These are phyloP conservation scores for Pyxicephalus adspersus DNA, from an alignment of 2,113 vertebrate genomes.

Conservation along the genomic window DNA sequence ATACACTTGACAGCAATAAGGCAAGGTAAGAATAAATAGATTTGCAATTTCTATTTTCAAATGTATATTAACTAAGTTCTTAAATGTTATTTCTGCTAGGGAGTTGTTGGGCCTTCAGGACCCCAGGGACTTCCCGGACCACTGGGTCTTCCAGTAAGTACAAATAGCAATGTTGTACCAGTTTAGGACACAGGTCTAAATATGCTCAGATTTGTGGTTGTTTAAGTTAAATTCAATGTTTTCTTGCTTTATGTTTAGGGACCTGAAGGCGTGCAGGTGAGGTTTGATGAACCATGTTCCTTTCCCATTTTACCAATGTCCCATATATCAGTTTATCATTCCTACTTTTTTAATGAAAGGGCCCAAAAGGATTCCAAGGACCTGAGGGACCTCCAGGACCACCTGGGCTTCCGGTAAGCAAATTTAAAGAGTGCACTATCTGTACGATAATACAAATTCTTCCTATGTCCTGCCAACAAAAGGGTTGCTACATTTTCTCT, in stretches of 20 bases:
- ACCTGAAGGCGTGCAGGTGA: constrained; percentile 76
- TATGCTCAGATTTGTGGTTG: too few species aligned
- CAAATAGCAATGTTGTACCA: not conserved
- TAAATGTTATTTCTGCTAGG: constrained; percentile 65
- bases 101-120: constrained; percentile 73
- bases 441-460: too few species aligned
- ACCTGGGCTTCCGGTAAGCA: constrained; percentile 76
- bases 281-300: constrained; percentile 21
- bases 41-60: not conserved
- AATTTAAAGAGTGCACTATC: accelerated
- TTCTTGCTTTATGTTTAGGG: constrained; percentile 61
- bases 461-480: too few species aligned
- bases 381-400: constrained; percentile 72
- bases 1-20: not conserved
- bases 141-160: constrained; percentile 66
- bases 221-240: not conserved
- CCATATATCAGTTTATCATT: not conserved
- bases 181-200: not conserved
- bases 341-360: constrained; percentile 67
- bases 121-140: constrained; percentile 69
- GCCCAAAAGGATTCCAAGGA: constrained; percentile 82
- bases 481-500: too few species aligned
- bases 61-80: not conserved
- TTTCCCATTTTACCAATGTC: not conserved
- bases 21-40: not conserved